These are phyloP conservation scores for Melanerpes aurifrons DNA, from an alignment of 2,113 vertebrate species.

Conservation along the genomic window DNA sequence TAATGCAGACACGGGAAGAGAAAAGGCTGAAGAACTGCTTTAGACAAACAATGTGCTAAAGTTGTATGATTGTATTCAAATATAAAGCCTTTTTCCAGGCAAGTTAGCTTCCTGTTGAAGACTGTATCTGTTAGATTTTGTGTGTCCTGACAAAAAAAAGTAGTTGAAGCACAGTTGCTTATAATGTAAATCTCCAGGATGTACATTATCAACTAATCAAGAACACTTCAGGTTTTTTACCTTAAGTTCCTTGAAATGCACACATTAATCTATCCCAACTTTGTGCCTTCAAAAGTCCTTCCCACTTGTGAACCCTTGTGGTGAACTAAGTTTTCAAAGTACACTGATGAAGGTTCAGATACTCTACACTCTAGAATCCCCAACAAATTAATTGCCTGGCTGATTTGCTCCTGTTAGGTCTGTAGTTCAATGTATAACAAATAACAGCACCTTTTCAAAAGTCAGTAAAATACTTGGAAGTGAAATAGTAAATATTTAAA, in stretches of 20 bases:
- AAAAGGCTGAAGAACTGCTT: not conserved
- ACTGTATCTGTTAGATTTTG: not conserved
- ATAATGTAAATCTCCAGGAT: not conserved
- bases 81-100: not conserved
- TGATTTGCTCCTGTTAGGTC: not conserved
- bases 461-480: not conserved
- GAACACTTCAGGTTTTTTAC: not conserved
- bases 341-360: not conserved
- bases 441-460: not conserved
- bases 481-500: not conserved
- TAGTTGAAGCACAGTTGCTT: not conserved
- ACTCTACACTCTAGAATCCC: not conserved
- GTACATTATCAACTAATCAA: not conserved
- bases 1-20: not conserved
- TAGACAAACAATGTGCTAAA: not conserved
- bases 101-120: not conserved
- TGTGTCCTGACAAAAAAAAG: not conserved
- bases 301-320: not conserved
- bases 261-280: rapidly evolving
- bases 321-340: not conserved
- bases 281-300: not conserved
- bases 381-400: not conserved
- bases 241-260: not conserved
- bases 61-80: not conserved
- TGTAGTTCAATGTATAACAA: not conserved